phyloP scores from a whole-genome alignment of 2,888 invertebrate genomes.

The Schizaphis graminum region DNA sequence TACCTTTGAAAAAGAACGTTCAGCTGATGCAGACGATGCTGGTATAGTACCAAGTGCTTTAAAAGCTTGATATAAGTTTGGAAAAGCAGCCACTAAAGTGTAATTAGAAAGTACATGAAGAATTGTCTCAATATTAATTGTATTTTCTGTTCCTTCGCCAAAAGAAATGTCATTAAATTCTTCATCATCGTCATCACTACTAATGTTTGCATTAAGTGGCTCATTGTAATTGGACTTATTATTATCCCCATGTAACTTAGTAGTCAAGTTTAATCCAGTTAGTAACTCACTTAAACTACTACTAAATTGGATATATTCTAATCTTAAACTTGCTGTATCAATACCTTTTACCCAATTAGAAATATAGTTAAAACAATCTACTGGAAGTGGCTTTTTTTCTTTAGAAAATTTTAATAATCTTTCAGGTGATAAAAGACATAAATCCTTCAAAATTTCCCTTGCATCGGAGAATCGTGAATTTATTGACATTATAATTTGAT shows the following conservation, averaged over 20 bases:
- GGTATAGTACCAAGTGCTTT: not conserved
- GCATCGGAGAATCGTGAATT: too few relatives aligned
- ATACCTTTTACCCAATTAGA: not conserved
- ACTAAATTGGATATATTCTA: constrained; percentile 5
- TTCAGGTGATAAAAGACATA: too few relatives aligned
- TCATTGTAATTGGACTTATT: not conserved
- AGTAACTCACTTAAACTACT: constrained; percentile 15
- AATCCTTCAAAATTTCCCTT: too few relatives aligned
- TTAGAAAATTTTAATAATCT: constrained; percentile 5
- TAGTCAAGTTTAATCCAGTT: not conserved
- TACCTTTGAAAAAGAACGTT: constrained; percentile 12
- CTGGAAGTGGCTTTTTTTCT: not conserved
- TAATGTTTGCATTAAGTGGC: not conserved
- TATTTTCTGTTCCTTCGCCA: not conserved
- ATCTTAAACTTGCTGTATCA: not conserved
- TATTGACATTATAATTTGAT: too few relatives aligned
- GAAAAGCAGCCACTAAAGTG: not conserved
- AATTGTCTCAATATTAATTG: not conserved
- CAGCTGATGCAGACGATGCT: not conserved
- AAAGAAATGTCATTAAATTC: not conserved
- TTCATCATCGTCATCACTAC: constrained; percentile 18
- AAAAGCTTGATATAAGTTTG: not conserved
- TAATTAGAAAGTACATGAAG: not conserved
- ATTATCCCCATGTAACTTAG: not conserved
- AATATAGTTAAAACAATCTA: constrained; percentile 6